Conservation (phyloP, 2,113 vertebrate species). For the Apodemus speciosus region DNA sequence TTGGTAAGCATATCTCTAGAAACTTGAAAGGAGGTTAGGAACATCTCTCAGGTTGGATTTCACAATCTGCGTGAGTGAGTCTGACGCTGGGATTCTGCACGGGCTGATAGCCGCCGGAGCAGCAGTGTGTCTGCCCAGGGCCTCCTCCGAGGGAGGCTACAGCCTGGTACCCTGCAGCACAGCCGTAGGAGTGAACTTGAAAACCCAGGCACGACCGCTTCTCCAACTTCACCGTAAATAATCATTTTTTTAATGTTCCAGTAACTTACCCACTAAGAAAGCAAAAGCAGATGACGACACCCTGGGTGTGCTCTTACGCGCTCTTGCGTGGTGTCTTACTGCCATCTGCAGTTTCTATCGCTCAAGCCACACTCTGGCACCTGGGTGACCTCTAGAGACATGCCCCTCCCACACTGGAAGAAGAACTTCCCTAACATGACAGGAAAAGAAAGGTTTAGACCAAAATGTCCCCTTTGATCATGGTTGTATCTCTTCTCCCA, state of each 20-base stretch:
- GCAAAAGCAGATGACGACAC: background rate
- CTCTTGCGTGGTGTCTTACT: background rate
- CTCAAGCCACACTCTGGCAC: rapidly evolving
- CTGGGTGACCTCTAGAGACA: background rate
- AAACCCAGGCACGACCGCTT: conserved; percentile 60
- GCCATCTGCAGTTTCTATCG: conserved; percentile 34
- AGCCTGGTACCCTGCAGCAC: background rate
- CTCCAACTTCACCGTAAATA: conserved; percentile 71
- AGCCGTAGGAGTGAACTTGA: conserved; percentile 7
- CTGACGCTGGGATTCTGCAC: background rate
- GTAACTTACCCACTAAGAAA: conserved; percentile 52
- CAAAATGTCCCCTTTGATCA: background rate
- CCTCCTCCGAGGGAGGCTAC: background rate
- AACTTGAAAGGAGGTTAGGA: background rate
- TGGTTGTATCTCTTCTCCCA: background rate
- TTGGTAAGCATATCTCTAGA: conserved; percentile 39
- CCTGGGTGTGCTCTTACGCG: background rate
- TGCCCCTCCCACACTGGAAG: rapidly evolving
- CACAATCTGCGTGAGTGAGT: background rate
- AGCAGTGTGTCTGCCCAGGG: background rate
- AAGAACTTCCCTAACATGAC: background rate
- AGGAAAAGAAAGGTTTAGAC: background rate
- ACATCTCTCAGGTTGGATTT: conserved; percentile 19
- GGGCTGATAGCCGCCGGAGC: background rate
- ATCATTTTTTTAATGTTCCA: conserved; percentile 72